These are phyloP conservation scores for Brachionus koreanus DNA, from an alignment of 1,140 invertebrate genomes.

Conservation along the genomic window DNA sequence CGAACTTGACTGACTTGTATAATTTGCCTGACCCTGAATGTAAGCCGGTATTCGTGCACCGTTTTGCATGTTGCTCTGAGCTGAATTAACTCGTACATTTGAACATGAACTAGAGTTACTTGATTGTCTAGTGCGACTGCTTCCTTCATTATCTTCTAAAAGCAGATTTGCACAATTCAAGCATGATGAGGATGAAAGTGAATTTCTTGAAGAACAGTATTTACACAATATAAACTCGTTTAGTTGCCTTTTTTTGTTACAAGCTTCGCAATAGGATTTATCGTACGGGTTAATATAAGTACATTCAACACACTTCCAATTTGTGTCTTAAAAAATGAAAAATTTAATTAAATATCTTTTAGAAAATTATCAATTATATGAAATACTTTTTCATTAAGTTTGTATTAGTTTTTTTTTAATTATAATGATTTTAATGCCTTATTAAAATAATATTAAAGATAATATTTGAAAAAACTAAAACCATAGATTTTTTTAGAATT, in stretches of 20 bases:
- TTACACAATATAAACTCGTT: slow-evolving; percentile 9
- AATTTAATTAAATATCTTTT: too few species aligned
- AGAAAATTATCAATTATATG: too few species aligned
- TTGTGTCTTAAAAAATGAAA: neutral
- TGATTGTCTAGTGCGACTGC: neutral
- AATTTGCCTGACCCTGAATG: neutral
- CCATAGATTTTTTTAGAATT: too few species aligned
- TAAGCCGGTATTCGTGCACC: neutral
- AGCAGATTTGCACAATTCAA: neutral
- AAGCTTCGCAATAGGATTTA: neutral
- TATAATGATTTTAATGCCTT: too few species aligned
- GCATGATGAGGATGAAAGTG: neutral
- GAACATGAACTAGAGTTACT: neutral
- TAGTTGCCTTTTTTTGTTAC: neutral
- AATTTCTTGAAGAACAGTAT: neutral
- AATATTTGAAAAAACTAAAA: too few species aligned
- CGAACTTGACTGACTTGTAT: neutral
- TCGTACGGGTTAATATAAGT: neutral
- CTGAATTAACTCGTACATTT: neutral
- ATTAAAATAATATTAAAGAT: too few species aligned
- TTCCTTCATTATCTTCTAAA: neutral
- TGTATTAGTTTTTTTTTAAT: too few species aligned
- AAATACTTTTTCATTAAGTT: too few species aligned
- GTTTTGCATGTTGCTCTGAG: neutral
- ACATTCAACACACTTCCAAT: neutral